These are phyloP conservation scores for Neelides folsomi DNA, from an alignment of 2,888 invertebrate genomes.

Conservation along the genomic window DNA sequence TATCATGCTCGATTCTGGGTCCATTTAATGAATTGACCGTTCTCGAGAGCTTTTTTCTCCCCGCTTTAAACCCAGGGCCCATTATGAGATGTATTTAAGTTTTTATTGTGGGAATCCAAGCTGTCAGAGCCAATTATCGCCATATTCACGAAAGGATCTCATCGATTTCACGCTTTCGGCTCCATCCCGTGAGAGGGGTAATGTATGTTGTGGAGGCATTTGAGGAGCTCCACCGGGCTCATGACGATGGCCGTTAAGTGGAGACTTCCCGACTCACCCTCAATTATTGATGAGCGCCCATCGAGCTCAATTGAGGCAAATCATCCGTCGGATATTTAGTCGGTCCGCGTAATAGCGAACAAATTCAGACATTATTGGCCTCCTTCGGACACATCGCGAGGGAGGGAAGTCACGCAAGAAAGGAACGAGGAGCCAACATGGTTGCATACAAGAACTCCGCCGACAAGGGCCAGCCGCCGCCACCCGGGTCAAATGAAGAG, in stretches of 20 bases:
- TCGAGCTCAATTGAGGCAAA: not conserved
- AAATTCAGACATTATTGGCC: not conserved
- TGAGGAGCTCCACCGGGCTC: not conserved
- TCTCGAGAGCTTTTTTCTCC: slow-evolving; percentile 6
- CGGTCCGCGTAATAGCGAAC: not conserved
- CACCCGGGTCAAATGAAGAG: slow-evolving; percentile 4
- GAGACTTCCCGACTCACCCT: slow-evolving; percentile 1
- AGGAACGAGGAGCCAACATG: no score
- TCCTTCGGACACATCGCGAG: no score
- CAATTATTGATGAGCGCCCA: not conserved
- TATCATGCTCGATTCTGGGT: slow-evolving; percentile 7
- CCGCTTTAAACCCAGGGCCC: slow-evolving; percentile 7
- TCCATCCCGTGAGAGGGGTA: not conserved
- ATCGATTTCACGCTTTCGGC: slow-evolving; percentile 28
- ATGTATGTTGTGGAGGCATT: not conserved
- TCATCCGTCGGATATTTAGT: not conserved
- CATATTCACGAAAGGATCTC: slow-evolving; percentile 32
- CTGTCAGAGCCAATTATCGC: slow-evolving; percentile 34
- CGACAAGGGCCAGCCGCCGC: no score
- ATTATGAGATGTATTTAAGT: slow-evolving; percentile 17
- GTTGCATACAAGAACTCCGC: no score
- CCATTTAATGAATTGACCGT: slow-evolving; percentile 23
- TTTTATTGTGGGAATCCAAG: slow-evolving; percentile 31
- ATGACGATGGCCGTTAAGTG: no score
- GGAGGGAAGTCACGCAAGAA: no score